These are phyloP conservation scores for Sceliomorpha sp. DNA, from an alignment of 2,888 invertebrate species.

Conservation along the genomic window DNA sequence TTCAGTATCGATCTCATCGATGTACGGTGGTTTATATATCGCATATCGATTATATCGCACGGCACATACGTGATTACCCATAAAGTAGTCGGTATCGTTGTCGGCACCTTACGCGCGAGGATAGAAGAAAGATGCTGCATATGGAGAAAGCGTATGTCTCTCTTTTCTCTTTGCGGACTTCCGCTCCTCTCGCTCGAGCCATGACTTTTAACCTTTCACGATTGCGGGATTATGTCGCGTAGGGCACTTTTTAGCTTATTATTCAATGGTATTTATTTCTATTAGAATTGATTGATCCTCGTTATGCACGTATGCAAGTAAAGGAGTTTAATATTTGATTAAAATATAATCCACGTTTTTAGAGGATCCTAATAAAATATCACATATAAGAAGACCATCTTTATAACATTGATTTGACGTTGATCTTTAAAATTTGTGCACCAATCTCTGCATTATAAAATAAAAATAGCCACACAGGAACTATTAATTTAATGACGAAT, in stretches of 20 bases:
- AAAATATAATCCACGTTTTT: neutral
- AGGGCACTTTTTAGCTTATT: conserved; percentile 20
- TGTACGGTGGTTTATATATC: conserved; percentile 29
- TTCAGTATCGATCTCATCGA: conserved; percentile 25
- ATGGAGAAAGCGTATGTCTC: conserved; percentile 30
- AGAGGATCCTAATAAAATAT: too few relatives aligned
- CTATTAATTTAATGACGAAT: too few relatives aligned
- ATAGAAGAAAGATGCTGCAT: conserved; percentile 30
- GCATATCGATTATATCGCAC: conserved; percentile 37
- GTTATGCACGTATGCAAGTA: conserved; percentile 1
- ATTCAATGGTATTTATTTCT: conserved; percentile 15
- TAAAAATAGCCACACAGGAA: too few relatives aligned
- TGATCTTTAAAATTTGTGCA: too few relatives aligned
- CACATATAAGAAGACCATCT: too few relatives aligned
- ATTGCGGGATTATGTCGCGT: conserved; percentile 24
- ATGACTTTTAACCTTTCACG: conserved; percentile 40
- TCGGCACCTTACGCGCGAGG: conserved; percentile 25
- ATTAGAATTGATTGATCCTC: conserved; percentile 21
- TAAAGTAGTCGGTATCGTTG: conserved; percentile 36
- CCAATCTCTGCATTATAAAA: too few relatives aligned
- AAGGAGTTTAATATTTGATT: neutral
- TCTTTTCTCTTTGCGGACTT: conserved; percentile 27
- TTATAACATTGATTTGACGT: too few relatives aligned
- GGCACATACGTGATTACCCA: conserved; percentile 29
- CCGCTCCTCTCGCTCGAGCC: conserved; percentile 30